These are phyloP conservation scores for Telmatochromis bifrenatus DNA, from an alignment of 2,113 vertebrate genomes.

Conservation along the genomic window DNA sequence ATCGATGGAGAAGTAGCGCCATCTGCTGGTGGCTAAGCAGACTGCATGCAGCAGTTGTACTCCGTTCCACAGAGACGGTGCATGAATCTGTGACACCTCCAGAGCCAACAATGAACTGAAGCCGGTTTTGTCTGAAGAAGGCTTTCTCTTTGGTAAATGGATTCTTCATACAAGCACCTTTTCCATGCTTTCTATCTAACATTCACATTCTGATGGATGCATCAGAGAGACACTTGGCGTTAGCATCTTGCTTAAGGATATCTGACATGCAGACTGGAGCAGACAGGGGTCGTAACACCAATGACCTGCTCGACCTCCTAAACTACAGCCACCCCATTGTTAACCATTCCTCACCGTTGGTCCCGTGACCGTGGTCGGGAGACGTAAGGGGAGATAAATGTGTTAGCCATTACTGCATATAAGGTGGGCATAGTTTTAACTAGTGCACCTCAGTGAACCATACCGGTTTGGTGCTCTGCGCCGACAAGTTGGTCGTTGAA, in stretches of 20 bases:
- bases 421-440: neutral
- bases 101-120: neutral
- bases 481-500: neutral
- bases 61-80: neutral
- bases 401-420: neutral
- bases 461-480: neutral
- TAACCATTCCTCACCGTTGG: neutral
- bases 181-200: neutral
- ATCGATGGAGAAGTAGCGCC: neutral
- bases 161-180: neutral
- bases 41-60: neutral
- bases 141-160: neutral
- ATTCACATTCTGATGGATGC: neutral
- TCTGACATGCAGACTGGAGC: neutral
- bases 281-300: neutral
- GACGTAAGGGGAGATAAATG: neutral
- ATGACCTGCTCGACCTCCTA: neutral
- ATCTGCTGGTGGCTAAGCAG: neutral
- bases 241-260: neutral
- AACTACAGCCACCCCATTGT: neutral
- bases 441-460: neutral
- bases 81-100: neutral
- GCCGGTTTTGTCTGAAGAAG: neutral
- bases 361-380: neutral
- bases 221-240: neutral